Percentiles rank a stretch among this genome's conserved stretches.
phyloP scores from a whole-genome alignment of 2,888 invertebrate genomes.

The Helicoverpa assulta region DNA sequence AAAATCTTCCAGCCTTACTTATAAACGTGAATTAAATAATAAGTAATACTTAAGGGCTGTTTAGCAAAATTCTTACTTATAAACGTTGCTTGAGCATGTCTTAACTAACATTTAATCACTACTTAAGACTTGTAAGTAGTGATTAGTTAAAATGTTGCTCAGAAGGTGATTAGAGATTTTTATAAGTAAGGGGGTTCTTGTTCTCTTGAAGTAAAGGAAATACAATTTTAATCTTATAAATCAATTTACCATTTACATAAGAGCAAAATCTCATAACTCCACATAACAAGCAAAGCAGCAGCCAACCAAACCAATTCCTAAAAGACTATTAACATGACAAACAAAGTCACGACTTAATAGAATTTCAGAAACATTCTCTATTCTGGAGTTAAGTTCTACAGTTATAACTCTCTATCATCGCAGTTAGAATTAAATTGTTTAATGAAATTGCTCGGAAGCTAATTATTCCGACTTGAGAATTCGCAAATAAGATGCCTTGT shows the following conservation, averaged over 20 bases:
- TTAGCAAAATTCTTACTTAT: too few relatives aligned
- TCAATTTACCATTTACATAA: background rate
- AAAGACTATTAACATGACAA: constrained; percentile 16
- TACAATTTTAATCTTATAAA: background rate
- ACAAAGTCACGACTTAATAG: constrained; percentile 19
- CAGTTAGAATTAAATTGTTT: constrained; percentile 61
- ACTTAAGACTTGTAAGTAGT: too few relatives aligned
- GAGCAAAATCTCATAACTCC: background rate
- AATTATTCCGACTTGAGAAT: constrained; percentile 65
- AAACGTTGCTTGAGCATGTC: too few relatives aligned
- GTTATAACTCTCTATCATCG: constrained; percentile 57
- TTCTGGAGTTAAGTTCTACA: constrained; percentile 36
- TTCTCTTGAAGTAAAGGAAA: too few relatives aligned
- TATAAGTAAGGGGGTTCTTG: too few relatives aligned
- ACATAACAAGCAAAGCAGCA: background rate
- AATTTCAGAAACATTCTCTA: constrained; percentile 46
- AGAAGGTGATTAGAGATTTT: too few relatives aligned
- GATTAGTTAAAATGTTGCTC: too few relatives aligned
- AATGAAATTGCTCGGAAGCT: constrained; percentile 65
- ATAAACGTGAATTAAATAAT: too few relatives aligned
- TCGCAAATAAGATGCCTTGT: constrained; percentile 53
- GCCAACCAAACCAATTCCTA: constrained; percentile 6
- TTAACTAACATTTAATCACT: too few relatives aligned
- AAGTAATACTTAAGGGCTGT: too few relatives aligned
- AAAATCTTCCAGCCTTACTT: too few relatives aligned